Conservation (phyloP, 2,113 vertebrate species). For the Halichoerus grypus region DNA sequence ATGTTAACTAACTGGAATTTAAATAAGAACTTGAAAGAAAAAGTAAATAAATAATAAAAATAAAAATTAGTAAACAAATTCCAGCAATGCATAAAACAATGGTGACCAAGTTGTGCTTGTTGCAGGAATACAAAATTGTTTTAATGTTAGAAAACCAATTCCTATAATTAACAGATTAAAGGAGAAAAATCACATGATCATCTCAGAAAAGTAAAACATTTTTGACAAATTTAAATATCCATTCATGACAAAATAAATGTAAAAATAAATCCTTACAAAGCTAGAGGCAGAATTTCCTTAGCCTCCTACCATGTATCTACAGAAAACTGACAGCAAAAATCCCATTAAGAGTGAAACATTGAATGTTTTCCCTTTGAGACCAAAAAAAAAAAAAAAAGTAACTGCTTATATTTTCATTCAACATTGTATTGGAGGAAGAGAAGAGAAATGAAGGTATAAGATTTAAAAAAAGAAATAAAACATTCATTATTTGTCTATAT, state of each 20-base stretch:
- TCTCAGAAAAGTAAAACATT: background rate
- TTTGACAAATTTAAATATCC: constrained; percentile 30
- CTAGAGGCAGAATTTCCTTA: background rate
- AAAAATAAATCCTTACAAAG: constrained; percentile 14
- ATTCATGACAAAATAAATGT: background rate
- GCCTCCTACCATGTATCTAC: background rate
- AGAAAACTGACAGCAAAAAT: background rate
- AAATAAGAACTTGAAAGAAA: background rate
- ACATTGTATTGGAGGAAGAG: background rate
- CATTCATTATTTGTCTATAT: background rate
- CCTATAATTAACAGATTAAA: constrained; percentile 26
- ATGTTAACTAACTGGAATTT: background rate
- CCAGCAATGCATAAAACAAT: background rate
- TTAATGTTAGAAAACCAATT: background rate
- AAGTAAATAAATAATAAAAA: background rate
- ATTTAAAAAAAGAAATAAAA: constrained; percentile 1
- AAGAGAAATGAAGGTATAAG: constrained; percentile 36
- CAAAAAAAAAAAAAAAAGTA: background rate
- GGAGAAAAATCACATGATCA: background rate
- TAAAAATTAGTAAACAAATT: background rate
- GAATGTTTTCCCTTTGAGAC: background rate
- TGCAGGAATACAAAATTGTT: background rate
- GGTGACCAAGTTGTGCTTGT: background rate
- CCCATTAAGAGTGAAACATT: background rate
- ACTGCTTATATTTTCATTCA: background rate